A percentile compares a stretch with the other conserved stretches of the same genome.
Evolutionary conservation across 2,113 vertebrate species (phyloP).

Genomic region (Nannospalax galili): DNA sequence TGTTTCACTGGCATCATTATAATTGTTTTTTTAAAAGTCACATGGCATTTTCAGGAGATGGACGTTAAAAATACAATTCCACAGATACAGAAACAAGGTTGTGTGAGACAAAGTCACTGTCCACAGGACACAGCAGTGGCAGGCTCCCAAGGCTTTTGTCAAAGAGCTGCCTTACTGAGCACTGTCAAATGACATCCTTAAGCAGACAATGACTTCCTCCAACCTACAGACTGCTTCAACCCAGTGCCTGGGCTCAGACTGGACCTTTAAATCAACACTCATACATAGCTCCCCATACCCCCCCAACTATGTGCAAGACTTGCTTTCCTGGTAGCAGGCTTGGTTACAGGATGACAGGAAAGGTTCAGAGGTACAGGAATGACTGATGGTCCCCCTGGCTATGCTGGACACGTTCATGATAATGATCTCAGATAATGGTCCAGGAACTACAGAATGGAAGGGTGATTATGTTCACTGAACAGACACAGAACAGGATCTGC

Average conservation of each 20-base stretch:
- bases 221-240: background rate
- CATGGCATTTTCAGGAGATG: background rate
- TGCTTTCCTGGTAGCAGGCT: background rate
- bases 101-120: accelerated
- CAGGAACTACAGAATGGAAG: background rate
- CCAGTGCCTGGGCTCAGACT: background rate
- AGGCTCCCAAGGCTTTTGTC: background rate
- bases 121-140: accelerated
- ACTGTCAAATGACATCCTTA: background rate
- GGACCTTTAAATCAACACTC: background rate
- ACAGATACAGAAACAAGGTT: background rate
- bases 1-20: background rate
- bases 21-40: background rate
- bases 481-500: background rate
- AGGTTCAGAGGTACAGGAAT: background rate
- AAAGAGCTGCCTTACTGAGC: background rate
- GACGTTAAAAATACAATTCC: background rate
- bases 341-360: background rate
- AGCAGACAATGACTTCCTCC: no score
- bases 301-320: background rate
- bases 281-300: background rate
- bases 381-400: background rate
- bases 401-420: background rate
- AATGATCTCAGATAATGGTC: background rate
- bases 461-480: background rate